These are phyloP conservation scores for Myotis brandtii DNA, from an alignment of 2,113 vertebrate species.

Conservation along the genomic window DNA sequence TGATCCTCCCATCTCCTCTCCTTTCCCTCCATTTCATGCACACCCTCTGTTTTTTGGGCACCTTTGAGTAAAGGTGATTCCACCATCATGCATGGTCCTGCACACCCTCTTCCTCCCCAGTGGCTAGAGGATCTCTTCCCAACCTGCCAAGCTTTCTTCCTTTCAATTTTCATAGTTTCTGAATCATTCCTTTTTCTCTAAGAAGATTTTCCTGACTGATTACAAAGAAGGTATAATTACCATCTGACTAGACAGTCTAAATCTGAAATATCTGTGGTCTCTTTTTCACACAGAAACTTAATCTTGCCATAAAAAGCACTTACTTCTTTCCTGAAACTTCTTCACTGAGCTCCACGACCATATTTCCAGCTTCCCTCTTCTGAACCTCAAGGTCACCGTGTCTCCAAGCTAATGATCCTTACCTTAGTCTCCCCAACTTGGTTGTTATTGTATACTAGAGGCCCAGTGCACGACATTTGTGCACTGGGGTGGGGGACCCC, in stretches of 20 bases:
- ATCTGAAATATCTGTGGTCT: constrained; percentile 16
- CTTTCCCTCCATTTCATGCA: accelerated
- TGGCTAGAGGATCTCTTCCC: not conserved
- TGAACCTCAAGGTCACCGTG: not conserved
- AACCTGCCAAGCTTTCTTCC: not conserved
- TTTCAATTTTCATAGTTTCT: not conserved
- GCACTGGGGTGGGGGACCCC: no score
- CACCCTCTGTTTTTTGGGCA: not conserved
- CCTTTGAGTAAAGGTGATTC: not conserved
- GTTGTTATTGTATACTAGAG: not conserved
- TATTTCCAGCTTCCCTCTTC: not conserved
- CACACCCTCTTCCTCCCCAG: not conserved
- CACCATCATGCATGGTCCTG: not conserved
- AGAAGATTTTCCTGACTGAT: not conserved
- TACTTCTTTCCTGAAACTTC: not conserved
- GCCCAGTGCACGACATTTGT: no score
- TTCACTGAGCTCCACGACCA: not conserved
- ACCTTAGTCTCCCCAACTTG: not conserved
- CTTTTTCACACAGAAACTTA: not conserved
- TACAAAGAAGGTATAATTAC: not conserved
- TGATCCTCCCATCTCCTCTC: accelerated
- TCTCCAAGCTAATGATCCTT: not conserved
- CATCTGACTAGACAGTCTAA: constrained; percentile 3
- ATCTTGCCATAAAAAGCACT: not conserved
- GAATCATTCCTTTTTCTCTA: not conserved